Percentiles rank a stretch among this genome's conserved stretches.
Evolutionary conservation across 2,797 vertebrate species (phyloP).

Genomic region (Propithecus perrieri): DNA sequence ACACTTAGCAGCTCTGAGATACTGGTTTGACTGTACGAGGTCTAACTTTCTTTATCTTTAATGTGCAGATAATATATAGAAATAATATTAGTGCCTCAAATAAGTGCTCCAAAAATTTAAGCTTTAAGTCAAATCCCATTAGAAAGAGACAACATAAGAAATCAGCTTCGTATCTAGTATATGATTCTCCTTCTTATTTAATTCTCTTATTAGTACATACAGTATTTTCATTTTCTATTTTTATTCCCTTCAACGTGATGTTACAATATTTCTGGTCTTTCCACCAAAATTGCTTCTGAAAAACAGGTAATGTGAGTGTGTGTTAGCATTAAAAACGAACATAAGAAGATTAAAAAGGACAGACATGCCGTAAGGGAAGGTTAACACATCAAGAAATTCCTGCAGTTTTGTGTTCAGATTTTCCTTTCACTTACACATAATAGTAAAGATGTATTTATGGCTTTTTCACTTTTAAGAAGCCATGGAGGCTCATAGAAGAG

Average conservation of each 20-base stretch:
- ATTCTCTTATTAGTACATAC: neutral
- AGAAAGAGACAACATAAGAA: neutral
- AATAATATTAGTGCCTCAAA: neutral
- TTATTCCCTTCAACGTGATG: neutral
- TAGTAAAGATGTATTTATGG: neutral
- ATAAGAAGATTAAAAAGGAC: neutral
- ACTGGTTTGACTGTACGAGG: neutral
- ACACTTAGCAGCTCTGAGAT: neutral
- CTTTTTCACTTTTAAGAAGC: neutral
- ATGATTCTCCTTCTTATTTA: neutral
- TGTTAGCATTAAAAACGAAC: neutral
- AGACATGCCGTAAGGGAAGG: neutral
- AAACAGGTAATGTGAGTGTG: neutral
- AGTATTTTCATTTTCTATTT: slow-evolving; percentile 32
- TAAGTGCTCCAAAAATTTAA: neutral
- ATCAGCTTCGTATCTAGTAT: neutral
- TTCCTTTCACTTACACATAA: neutral
- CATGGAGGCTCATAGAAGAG: neutral
- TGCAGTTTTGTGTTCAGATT: neutral
- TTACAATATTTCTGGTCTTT: neutral
- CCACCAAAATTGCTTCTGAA: slow-evolving; percentile 15
- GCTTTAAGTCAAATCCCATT: neutral
- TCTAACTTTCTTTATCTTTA: neutral
- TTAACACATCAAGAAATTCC: neutral
- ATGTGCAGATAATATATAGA: neutral